These are phyloP conservation scores for Drosophila putrida DNA, from an alignment of 2,888 invertebrate species.

Conservation along the genomic window DNA sequence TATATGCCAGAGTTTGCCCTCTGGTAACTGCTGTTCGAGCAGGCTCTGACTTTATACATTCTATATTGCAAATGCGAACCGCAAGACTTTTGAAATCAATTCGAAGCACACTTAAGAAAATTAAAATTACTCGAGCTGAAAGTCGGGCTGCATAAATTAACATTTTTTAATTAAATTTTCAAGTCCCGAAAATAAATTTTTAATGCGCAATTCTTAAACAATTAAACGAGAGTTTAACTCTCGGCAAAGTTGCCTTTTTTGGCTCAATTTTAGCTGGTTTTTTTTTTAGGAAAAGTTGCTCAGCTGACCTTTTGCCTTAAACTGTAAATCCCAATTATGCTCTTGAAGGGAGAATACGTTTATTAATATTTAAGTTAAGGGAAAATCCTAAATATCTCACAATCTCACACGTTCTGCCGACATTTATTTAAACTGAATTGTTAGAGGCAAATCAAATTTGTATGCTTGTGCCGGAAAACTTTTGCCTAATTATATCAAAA, in stretches of 20 bases:
- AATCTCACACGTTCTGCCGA: not conserved
- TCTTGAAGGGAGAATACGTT: not conserved
- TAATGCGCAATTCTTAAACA: constrained; percentile 47
- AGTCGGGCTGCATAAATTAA: constrained; percentile 51
- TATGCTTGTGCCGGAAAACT: constrained; percentile 20
- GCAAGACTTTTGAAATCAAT: constrained; percentile 30
- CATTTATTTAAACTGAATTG: constrained; percentile 14
- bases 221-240: constrained; percentile 34
- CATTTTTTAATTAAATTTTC: constrained; percentile 73
- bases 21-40: constrained; percentile 21
- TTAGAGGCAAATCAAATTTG: constrained; percentile 22
- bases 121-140: constrained; percentile 25
- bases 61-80: constrained; percentile 31
- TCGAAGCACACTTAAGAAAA: constrained; percentile 5
- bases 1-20: constrained; percentile 33
- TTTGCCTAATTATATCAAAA: constrained; percentile 52
- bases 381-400: not conserved
- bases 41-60: constrained; percentile 30
- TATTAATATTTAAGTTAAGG: constrained; percentile 1
- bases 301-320: constrained; percentile 18
- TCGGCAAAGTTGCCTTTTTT: not conserved
- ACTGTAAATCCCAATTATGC: constrained; percentile 4
- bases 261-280: not conserved
- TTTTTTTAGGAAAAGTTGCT: not conserved
- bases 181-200: constrained; percentile 36